Percentiles rank a stretch among this genome's conserved stretches.
phyloP scores from a whole-genome alignment of 2,888 invertebrate species.

The Ormia ochracea region DNA sequence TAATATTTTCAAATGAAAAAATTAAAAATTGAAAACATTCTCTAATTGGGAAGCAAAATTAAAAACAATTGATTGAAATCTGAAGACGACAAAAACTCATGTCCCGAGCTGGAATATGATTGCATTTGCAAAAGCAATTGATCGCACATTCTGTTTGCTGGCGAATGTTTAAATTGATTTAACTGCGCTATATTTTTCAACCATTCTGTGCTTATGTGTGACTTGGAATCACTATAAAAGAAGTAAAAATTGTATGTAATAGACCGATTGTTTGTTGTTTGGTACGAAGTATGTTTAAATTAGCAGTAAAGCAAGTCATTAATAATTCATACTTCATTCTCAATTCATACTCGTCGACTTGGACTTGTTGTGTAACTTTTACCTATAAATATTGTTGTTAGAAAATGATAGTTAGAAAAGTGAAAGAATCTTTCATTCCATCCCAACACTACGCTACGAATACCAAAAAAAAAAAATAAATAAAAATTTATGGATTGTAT shows the following conservation, averaged over 20 bases:
- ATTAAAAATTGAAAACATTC: too few relatives aligned
- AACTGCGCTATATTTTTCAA: constrained; percentile 12
- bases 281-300: constrained; percentile 41
- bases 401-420: constrained; percentile 63
- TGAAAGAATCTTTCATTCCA: constrained; percentile 57
- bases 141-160: background rate
- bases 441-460: constrained; percentile 17
- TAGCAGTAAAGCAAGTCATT: constrained; percentile 61
- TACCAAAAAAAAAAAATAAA: constrained; percentile 29
- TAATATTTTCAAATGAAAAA: too few relatives aligned
- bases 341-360: constrained; percentile 22
- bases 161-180: background rate
- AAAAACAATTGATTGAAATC: too few relatives aligned
- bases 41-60: too few relatives aligned
- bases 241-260: constrained; percentile 2
- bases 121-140: too few relatives aligned
- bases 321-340: constrained; percentile 61
- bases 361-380: constrained; percentile 61
- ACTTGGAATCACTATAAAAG: background rate
- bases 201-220: constrained; percentile 2
- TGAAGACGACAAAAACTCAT: too few relatives aligned
- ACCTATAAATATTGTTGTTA: constrained; percentile 57
- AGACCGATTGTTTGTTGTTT: background rate
- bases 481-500: too few relatives aligned
- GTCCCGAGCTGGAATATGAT: too few relatives aligned